phyloP scores from a whole-genome alignment of 2,888 invertebrate genomes.

The Notodromas monacha region DNA sequence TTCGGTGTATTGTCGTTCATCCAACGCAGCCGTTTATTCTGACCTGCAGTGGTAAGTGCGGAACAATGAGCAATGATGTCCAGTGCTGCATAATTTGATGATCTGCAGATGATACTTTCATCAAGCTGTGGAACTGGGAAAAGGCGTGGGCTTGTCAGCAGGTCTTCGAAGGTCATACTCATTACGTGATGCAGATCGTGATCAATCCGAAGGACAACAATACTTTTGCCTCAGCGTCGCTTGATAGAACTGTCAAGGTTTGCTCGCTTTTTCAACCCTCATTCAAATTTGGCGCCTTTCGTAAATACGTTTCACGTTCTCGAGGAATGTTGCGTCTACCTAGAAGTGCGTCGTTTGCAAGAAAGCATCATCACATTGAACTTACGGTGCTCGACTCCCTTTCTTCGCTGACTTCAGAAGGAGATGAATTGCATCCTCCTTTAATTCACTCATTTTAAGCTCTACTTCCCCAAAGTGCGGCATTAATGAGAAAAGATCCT shows the following conservation, averaged over 20 bases:
- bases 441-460: no score
- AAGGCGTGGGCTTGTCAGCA: constrained; percentile 92
- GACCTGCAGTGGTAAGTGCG: constrained; percentile 56
- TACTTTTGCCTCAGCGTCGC: constrained; percentile 93
- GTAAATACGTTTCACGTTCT: no score
- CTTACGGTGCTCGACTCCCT: no score
- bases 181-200: constrained; percentile 98
- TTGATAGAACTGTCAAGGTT: constrained; percentile 82
- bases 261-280: no score
- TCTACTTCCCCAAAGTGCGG: no score
- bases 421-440: no score
- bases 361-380: no score
- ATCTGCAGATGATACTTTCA: constrained; percentile 63
- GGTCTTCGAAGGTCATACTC: constrained; percentile 93
- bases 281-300: no score
- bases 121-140: constrained; percentile 99
- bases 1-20: constrained; percentile 79
- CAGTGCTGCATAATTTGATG: constrained; percentile 4
- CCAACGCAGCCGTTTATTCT: constrained; percentile 87
- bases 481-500: no score
- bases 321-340: no score
- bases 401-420: no score
- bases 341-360: no score
- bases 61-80: not conserved
- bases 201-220: constrained; percentile 99